Conservation (phyloP, 2,797 vertebrate genomes). For the Falco cherrug region DNA sequence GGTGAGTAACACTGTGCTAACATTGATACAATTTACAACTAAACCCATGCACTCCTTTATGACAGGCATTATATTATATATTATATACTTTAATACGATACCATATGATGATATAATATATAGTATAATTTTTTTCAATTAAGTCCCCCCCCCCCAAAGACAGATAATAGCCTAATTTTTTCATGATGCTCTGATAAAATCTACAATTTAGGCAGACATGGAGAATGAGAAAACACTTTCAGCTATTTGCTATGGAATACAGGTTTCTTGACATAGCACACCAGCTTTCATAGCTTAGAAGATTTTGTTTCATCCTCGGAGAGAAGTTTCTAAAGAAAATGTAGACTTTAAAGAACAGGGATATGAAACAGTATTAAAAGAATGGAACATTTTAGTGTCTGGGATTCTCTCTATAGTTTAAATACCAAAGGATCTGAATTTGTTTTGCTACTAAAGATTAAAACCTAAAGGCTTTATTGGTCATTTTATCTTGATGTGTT, state of each 20-base stretch:
- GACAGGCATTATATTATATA: background rate
- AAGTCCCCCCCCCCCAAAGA: background rate
- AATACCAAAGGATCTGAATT: background rate
- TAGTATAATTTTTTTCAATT: conserved; percentile 26
- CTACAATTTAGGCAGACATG: background rate
- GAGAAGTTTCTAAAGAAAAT: background rate
- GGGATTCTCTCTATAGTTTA: background rate
- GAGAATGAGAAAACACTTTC: background rate
- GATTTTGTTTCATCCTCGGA: background rate
- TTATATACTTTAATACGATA: background rate
- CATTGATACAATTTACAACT: background rate
- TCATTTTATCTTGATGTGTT: background rate
- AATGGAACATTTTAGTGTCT: background rate
- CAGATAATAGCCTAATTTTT: background rate
- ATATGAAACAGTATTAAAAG: background rate
- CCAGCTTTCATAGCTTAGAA: background rate
- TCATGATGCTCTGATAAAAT: background rate
- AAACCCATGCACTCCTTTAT: background rate
- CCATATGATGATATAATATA: background rate
- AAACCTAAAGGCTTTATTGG: background rate
- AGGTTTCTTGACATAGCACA: background rate
- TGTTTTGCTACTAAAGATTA: background rate
- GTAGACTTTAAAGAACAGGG: background rate
- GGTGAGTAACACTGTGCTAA: background rate
- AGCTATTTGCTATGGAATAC: background rate